Evolutionary conservation across 2,888 invertebrate genomes (phyloP).

Genomic region (Autographa pulchrina): DNA sequence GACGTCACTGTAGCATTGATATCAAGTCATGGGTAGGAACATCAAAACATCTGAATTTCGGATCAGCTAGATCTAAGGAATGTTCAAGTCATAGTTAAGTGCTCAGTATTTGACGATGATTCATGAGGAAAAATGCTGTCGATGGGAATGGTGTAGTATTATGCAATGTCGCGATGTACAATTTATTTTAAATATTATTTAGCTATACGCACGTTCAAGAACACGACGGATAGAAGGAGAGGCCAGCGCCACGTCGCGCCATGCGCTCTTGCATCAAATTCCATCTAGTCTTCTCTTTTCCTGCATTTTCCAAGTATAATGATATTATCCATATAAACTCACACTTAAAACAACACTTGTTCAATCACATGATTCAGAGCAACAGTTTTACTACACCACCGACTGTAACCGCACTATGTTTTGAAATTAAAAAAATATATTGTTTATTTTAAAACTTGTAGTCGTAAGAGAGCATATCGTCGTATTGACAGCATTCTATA

Average conservation of each 20-base stretch:
- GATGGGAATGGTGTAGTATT: conserved; percentile 6
- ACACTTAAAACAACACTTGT: conserved; percentile 42
- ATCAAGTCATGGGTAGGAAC: conserved; percentile 48
- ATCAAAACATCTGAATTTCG: conserved; percentile 36
- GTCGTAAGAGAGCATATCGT: conserved; percentile 76
- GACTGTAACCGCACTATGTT: conserved; percentile 35
- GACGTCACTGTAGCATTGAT: conserved; percentile 59
- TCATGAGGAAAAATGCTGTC: background rate
- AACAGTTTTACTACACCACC: conserved; percentile 37
- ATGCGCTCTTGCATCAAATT: conserved; percentile 72
- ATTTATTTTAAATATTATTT: conserved; percentile 10
- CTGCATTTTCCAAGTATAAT: conserved; percentile 66
- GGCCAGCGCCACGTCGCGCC: conserved; percentile 83
- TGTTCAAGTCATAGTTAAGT: background rate
- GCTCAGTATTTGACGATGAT: background rate
- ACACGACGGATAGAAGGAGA: conserved; percentile 77
- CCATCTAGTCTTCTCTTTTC: conserved; percentile 76
- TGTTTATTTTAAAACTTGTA: conserved; percentile 62
- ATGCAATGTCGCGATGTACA: background rate
- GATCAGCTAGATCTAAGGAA: conserved; percentile 12
- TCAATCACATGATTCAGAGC: conserved; percentile 47
- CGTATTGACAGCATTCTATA: conserved; percentile 82
- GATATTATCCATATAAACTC: conserved; percentile 54
- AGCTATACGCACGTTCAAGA: conserved; percentile 80
- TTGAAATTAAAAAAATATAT: conserved; percentile 46